These are phyloP conservation scores for Phortica magna DNA, from an alignment of 2,888 invertebrate species.

Conservation along the genomic window DNA sequence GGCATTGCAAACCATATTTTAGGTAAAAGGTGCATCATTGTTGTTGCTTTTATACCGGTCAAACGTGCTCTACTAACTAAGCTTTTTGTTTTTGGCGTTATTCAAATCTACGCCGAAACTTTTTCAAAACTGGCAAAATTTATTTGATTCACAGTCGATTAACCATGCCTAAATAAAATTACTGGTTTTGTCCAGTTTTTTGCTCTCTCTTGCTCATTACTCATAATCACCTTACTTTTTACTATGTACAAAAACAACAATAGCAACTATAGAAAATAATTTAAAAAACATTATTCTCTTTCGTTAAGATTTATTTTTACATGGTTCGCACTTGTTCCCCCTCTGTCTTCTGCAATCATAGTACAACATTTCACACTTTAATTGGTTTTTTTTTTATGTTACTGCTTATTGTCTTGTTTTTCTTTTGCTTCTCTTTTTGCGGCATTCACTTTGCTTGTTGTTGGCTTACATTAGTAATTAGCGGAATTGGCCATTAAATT, in stretches of 20 bases:
- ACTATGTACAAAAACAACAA: neutral
- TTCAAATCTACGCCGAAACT: slow-evolving; percentile 13
- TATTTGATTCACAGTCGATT: slow-evolving; percentile 20
- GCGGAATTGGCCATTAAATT: slow-evolving; percentile 16
- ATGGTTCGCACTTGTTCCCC: neutral
- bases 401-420: neutral
- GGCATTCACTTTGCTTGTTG: neutral
- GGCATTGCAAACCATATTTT: slow-evolving; percentile 17
- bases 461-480: slow-evolving; percentile 12
- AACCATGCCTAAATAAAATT: slow-evolving; percentile 26
- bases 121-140: slow-evolving; percentile 1
- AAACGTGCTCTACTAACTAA: slow-evolving; percentile 12
- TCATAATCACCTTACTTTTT: slow-evolving; percentile 18
- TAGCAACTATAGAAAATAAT: neutral
- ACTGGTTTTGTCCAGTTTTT: slow-evolving; percentile 30
- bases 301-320: slow-evolving; percentile 12
- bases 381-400: neutral
- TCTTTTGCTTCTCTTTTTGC: neutral
- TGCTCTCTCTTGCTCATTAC: neutral
- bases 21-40: slow-evolving; percentile 22
- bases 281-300: slow-evolving; percentile 17
- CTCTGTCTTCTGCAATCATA: neutral
- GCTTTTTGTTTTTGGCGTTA: neutral
- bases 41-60: slow-evolving; percentile 23
- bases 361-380: neutral